Percentiles rank a stretch among this genome's conserved stretches.
Evolutionary conservation across 2,888 invertebrate species (phyloP).

Genomic region (Mechanitis messenoides): DNA sequence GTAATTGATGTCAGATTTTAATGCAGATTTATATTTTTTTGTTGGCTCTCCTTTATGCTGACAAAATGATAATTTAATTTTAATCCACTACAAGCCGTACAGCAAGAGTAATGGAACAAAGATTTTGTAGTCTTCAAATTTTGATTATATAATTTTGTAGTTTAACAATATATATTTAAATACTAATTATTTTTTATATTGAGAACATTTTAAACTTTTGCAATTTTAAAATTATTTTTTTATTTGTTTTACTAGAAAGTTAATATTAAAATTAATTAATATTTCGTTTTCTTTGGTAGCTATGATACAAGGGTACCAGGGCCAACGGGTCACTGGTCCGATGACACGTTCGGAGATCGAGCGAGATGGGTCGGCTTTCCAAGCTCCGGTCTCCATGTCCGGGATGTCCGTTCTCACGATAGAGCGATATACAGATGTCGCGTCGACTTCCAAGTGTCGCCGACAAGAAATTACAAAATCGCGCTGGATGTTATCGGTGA

Average conservation of each 20-base stretch:
- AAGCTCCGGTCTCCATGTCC: conserved; percentile 50
- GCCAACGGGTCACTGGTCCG: conserved; percentile 61
- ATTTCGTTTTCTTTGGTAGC: conserved; percentile 38
- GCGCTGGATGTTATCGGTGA: conserved; percentile 85
- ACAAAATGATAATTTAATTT: not conserved
- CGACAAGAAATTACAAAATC: conserved; percentile 85
- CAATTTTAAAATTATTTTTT: not conserved
- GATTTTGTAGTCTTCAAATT: too few species aligned
- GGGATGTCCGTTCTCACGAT: conserved; percentile 53
- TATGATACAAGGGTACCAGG: conserved; percentile 61
- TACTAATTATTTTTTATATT: too few species aligned
- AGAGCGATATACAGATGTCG: conserved; percentile 63
- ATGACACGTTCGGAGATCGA: conserved; percentile 78
- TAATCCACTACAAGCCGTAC: too few species aligned
- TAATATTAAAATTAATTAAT: not conserved
- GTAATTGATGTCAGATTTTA: conserved; percentile 25
- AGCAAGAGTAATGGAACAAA: too few species aligned
- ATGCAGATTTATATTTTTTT: conserved; percentile 17
- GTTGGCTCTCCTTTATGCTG: conserved; percentile 7
- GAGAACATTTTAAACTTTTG: too few species aligned
- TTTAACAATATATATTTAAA: too few species aligned
- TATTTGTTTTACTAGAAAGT: not conserved
- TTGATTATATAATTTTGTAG: too few species aligned
- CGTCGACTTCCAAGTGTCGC: conserved; percentile 78
- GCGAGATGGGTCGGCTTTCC: conserved; percentile 78